A percentile compares a stretch with the other conserved stretches of the same genome.
Conservation (phyloP, 23 tunicate species). For the Trididemnum nubilum region DNA sequence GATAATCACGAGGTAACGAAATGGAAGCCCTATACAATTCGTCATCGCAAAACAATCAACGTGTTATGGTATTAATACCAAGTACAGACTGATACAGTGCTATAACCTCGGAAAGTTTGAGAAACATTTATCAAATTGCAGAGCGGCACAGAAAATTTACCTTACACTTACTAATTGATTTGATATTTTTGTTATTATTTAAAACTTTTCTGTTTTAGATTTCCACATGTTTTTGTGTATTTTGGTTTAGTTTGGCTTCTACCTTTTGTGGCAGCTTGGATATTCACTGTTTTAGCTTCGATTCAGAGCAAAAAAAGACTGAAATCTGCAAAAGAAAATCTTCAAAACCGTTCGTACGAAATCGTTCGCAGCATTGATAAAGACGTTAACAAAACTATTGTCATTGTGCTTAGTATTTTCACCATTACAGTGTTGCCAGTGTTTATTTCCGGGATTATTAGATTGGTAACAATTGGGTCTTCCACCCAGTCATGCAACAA, state of each 20-base stretch:
- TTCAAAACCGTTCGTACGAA: conserved; percentile 28
- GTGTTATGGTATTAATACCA: too few species aligned
- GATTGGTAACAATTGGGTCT: neutral
- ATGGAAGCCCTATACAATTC: too few species aligned
- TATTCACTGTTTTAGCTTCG: conserved; percentile 59
- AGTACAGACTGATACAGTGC: too few species aligned
- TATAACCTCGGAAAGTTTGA: too few species aligned
- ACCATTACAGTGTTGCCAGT: conserved; percentile 74
- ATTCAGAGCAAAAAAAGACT: conserved; percentile 71
- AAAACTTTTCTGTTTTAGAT: too few species aligned
- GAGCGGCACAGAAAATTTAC: too few species aligned
- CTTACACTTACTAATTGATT: too few species aligned
- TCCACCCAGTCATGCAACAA: conserved; percentile 27
- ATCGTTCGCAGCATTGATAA: conserved; percentile 56
- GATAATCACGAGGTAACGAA: too few species aligned
- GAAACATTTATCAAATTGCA: too few species aligned
- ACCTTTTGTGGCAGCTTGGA: conserved; percentile 86
- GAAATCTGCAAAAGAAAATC: conserved; percentile 43
- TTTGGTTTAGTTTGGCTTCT: conserved; percentile 70
- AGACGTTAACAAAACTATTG: conserved; percentile 65
- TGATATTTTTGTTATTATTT: too few species aligned
- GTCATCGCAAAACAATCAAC: too few species aligned
- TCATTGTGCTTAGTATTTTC: conserved; percentile 56
- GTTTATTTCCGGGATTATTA: conserved; percentile 30
- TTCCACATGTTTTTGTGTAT: conserved; percentile 61